These are phyloP conservation scores for Atta colombica DNA, from an alignment of 1,140 invertebrate genomes.

Conservation along the genomic window DNA sequence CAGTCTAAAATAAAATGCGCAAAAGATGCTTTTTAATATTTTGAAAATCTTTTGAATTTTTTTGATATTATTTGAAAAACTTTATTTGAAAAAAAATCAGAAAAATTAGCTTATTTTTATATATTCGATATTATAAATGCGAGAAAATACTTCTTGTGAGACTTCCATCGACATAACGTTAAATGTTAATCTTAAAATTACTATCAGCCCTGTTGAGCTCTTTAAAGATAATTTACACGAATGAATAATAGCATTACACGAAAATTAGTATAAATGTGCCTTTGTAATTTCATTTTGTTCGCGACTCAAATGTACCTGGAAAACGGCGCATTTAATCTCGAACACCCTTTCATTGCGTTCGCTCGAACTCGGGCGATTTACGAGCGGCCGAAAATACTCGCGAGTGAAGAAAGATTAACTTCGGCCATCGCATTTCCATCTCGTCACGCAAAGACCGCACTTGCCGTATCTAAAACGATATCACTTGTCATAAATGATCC, in stretches of 20 bases:
- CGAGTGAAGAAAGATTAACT: constrained; percentile 47
- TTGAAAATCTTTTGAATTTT: neutral
- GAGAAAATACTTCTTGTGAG: neutral
- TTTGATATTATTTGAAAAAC: neutral
- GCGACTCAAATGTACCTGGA: neutral
- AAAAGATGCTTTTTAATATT: neutral
- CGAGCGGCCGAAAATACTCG: constrained; percentile 56
- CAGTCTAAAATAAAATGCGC: neutral
- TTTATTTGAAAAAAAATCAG: neutral
- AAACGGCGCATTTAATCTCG: constrained; percentile 26
- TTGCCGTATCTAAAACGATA: constrained; percentile 61
- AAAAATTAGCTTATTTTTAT: neutral
- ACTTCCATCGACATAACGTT: neutral
- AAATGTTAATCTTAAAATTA: neutral
- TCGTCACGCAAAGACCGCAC: constrained; percentile 68
- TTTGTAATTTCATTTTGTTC: neutral
- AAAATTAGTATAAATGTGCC: neutral
- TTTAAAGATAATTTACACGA: neutral
- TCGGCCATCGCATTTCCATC: constrained; percentile 50
- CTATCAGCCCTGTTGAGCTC: neutral
- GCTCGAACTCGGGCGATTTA: constrained; percentile 52
- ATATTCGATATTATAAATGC: neutral
- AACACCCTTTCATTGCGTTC: neutral
- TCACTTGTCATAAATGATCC: constrained; percentile 49
- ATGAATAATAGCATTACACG: neutral